Conservation (phyloP, 2,888 invertebrate species). For the Mythimna impura region DNA sequence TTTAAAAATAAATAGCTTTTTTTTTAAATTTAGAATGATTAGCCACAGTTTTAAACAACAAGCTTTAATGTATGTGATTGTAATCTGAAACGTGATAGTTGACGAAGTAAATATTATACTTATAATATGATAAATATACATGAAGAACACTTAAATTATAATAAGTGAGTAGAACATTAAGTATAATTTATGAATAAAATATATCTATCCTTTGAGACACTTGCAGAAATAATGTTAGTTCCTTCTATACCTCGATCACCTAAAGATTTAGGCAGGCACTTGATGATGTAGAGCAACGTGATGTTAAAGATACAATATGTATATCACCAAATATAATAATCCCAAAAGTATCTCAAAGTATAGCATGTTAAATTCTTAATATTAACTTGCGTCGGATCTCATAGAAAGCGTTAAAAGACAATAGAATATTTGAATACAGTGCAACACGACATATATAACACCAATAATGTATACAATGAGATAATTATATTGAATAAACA, state of each 20-base stretch:
- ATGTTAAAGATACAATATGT: background rate
- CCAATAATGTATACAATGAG: constrained; percentile 61
- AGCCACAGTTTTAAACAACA: constrained; percentile 7
- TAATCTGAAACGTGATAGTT: constrained; percentile 7
- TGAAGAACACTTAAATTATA: constrained; percentile 30
- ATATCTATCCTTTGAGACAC: constrained; percentile 28
- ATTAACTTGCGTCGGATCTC: constrained; percentile 82
- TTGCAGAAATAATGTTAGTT: background rate
- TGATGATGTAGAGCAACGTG: background rate
- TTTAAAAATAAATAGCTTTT: constrained; percentile 1
- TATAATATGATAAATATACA: constrained; percentile 23
- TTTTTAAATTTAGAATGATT: constrained; percentile 13
- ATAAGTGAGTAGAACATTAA: constrained; percentile 17
- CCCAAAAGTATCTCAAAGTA: constrained; percentile 41
- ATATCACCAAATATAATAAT: background rate
- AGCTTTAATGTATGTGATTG: constrained; percentile 6
- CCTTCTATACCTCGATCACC: background rate
- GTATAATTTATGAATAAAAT: constrained; percentile 17
- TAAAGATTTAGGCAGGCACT: constrained; percentile 1
- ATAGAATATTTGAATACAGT: constrained; percentile 60
- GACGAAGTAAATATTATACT: constrained; percentile 4
- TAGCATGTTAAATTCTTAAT: constrained; percentile 62
- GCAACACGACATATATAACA: constrained; percentile 73
- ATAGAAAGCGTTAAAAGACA: constrained; percentile 61
- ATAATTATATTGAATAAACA: constrained; percentile 50